Evolutionary conservation across 2,113 vertebrate genomes (phyloP).

Genomic region (Alethe castanea): DNA sequence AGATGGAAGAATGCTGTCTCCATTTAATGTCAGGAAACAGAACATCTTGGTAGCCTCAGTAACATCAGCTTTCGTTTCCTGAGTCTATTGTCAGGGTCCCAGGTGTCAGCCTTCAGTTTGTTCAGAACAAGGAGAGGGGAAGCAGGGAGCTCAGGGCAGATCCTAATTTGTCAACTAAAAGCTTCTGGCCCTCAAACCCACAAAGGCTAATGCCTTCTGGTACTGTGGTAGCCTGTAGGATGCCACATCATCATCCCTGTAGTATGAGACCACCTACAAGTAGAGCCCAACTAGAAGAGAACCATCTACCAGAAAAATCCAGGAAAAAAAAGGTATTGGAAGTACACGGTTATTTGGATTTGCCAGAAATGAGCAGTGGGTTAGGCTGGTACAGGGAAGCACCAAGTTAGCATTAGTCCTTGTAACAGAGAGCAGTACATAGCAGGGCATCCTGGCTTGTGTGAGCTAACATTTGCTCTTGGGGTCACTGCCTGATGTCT

Average conservation of each 20-base stretch:
- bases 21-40: neutral
- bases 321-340: neutral
- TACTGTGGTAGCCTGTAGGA: neutral
- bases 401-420: neutral
- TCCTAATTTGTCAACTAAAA: neutral
- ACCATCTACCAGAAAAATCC: neutral
- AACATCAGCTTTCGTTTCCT: neutral
- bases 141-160: neutral
- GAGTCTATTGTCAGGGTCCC: neutral
- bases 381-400: neutral
- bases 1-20: neutral
- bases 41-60: neutral
- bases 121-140: neutral
- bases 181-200: neutral
- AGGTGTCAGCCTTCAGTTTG: neutral
- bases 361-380: neutral
- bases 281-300: neutral
- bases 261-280: neutral
- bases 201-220: neutral
- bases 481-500: neutral
- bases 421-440: neutral
- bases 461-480: neutral
- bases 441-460: neutral
- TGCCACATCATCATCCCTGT: neutral
- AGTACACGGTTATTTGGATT: neutral